Percentiles rank a stretch among this genome's conserved stretches.
Conservation (phyloP, 30 jellyfish, hydroid and myxozoan species). For the Clytia hemisphaerica region DNA sequence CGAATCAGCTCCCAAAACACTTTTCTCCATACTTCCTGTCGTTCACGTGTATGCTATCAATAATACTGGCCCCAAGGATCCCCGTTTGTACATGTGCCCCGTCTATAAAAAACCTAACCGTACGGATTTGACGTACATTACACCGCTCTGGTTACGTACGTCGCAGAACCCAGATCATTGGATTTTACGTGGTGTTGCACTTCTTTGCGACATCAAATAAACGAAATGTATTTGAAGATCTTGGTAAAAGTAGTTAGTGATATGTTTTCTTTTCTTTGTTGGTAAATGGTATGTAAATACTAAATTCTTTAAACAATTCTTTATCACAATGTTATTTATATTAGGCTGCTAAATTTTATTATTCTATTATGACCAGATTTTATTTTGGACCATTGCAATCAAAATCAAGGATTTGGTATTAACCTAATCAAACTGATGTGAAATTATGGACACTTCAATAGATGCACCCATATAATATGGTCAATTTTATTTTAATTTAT, state of each 20-base stretch:
- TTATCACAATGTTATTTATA: too few species aligned
- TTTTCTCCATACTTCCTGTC: constrained; percentile 67
- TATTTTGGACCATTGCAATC: too few species aligned
- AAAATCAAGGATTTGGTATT: too few species aligned
- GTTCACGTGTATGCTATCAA: constrained; percentile 87
- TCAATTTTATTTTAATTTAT: too few species aligned
- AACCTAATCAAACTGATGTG: too few species aligned
- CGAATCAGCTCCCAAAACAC: constrained; percentile 74
- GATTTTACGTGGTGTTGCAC: constrained; percentile 96
- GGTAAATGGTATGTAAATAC: not conserved
- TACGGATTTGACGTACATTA: constrained; percentile 88
- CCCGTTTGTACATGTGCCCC: constrained; percentile 84
- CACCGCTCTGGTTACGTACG: constrained; percentile 75
- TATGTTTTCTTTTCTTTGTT: not conserved
- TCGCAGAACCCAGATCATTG: constrained; percentile 89
- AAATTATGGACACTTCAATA: too few species aligned
- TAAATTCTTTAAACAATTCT: too few species aligned
- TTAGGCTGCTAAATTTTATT: too few species aligned
- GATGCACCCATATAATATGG: too few species aligned
- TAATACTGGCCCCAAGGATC: constrained; percentile 86
- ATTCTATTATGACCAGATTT: too few species aligned
- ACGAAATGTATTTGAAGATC: not conserved
- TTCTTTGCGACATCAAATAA: constrained; percentile 82
- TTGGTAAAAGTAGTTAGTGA: too few species aligned
- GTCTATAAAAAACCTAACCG: constrained; percentile 93